Conservation (phyloP, 1,140 invertebrate genomes). For the Musca vetustissima region DNA sequence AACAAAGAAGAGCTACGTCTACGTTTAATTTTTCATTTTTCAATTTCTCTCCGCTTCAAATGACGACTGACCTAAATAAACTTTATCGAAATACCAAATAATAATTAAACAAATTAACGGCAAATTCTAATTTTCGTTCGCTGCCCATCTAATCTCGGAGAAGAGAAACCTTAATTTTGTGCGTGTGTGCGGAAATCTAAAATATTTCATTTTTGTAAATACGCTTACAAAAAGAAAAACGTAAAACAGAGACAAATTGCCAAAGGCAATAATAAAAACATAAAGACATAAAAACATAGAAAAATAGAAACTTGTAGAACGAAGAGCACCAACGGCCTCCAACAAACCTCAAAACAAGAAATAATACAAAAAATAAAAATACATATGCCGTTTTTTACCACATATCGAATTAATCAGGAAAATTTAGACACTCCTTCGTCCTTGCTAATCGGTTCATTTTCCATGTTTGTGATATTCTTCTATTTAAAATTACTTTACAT, state of each 20-base stretch:
- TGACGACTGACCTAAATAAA: constrained; percentile 14
- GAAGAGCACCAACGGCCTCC: not conserved
- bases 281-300: no score
- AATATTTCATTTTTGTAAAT: not conserved
- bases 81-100: not conserved
- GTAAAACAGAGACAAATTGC: constrained; percentile 9
- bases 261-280: no score
- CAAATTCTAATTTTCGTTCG: not conserved
- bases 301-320: constrained; percentile 1
- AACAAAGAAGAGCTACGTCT: constrained; percentile 12
- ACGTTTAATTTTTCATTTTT: constrained; percentile 8
- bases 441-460: constrained; percentile 45
- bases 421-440: constrained; percentile 42
- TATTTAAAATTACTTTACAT: constrained; percentile 50
- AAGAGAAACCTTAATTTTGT: not conserved
- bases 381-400: constrained; percentile 30
- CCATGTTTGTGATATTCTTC: constrained; percentile 51
- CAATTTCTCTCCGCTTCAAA: not conserved
- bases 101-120: not conserved
- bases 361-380: not conserved
- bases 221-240: constrained; percentile 5
- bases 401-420: constrained; percentile 36
- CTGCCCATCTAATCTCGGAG: no score
- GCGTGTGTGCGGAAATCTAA: not conserved
- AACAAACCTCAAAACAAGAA: constrained; percentile 2